Base-by-base conservation (phyloP, 2,113 vertebrate species). In the Etia nguti region DNA sequence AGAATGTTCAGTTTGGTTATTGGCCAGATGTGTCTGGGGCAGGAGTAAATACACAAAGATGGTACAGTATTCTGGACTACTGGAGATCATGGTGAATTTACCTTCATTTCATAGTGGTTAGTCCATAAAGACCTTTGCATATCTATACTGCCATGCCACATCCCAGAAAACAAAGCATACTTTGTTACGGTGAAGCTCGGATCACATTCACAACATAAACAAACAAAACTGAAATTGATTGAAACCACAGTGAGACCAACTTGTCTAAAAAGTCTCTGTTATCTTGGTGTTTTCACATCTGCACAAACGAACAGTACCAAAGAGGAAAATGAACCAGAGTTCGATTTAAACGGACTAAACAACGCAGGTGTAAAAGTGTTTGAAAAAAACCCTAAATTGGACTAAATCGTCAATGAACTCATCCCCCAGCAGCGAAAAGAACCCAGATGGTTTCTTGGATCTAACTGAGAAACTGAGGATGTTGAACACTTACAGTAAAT, bases 181-280 rank as follows among this genome's bases (percentile, higher is more conserved):
- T 1, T 8, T 7, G 34, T 36, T 36, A 9, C 7, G 34, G 8
- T 36, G 60, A 65, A 65, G 31, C 18, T 65, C 0, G 10, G 60
- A 65, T 65, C 31, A 65, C 6, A n/a, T 38, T 65, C 60, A 65
- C 60, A 65, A 65, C 31, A 38, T 38, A 38, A 65, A 65, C 60
- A 65, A 36, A 65, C 18, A 65, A 31, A 65, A n/a, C 60, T 65
- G 31, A 65, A 65, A 65, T 12, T 1, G 60, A 36, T 5, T 38
- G 60, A 65, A 65, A 38, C 60, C 31, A 65, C 60, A 65, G 16
- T n/a, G 60, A 65, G 18, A 65, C 10, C 12, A 65, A 13, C 6
- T 65, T 65, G 60, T 38, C 10, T 65, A 65, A 65, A 65, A 36
- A 65, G 60, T 38, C 31, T 65, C 1, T 65, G 59, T 62, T 31